Base-by-base conservation (phyloP, 2,113 vertebrate genomes). In the Colossoma macropomum region DNA sequence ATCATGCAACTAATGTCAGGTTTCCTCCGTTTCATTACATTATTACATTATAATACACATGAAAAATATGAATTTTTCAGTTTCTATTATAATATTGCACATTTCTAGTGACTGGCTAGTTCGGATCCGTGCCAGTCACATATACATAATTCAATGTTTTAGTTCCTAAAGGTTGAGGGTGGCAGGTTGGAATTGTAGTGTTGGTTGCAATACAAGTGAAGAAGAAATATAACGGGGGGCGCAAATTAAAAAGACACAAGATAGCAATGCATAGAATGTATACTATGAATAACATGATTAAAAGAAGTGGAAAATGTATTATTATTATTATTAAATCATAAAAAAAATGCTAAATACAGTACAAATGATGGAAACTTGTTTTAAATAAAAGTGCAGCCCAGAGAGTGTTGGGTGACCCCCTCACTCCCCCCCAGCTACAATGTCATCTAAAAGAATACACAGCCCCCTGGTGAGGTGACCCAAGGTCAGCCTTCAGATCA, bases 21-120 rank as follows among this genome's bases (percentile, higher is more conserved):
- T 94, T 93, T 92, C 90, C 87, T 91, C 34, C 87, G 86, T 86
- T 90, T 92, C 17, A 34, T 81, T 81, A 81, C 71, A 79, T 54
- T 86, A 94, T 94, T 95, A 96, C 94, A 96, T 91, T 95, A 93
- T 90, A 92, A 92, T 93, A 92, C 69, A 89, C 89, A 92, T 89
- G 92, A 88, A 89, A 89, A 88, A 90, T 86, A 78, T 77, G 66
- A 87, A 41, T 77, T 88, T 90, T 90, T 90, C 84, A 70, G 81
- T 90, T 88, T 79, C 79, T 92, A 91, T 86, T 75, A 86, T 90
- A 78, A 94, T 96, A 97, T 95, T 97, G 95, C 95, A 97, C 95
- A 92, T 95, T 94, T 92, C 93, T 94, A 95, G 89, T 92, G 91
- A 94, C 93, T 89, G 87, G 86, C 93, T 93, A 89, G 88, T 87